phyloP scores from a whole-genome alignment of 2,113 vertebrate species.

The Manacus vitellinus region DNA sequence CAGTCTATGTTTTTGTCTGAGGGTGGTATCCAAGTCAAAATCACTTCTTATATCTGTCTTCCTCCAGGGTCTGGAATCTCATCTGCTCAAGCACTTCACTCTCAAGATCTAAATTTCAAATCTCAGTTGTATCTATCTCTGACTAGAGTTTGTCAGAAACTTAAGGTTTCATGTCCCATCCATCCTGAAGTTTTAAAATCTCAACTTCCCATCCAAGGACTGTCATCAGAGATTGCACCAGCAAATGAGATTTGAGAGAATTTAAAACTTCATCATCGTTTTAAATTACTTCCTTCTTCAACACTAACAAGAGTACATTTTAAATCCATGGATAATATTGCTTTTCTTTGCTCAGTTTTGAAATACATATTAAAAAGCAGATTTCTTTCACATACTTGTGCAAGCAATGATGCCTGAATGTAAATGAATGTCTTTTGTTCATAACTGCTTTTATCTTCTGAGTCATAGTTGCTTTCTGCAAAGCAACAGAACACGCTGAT shows the following conservation, averaged over 20 bases:
- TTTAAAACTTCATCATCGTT: neutral
- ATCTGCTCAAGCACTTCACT: neutral
- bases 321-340: neutral
- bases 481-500: neutral
- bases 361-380: neutral
- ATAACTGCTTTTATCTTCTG: neutral
- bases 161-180: neutral
- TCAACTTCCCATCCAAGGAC: neutral
- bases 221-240: neutral
- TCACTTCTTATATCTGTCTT: neutral
- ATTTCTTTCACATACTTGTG: neutral
- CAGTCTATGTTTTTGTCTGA: neutral
- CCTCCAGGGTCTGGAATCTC: neutral
- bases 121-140: neutral
- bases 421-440: conserved; percentile 6
- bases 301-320: neutral
- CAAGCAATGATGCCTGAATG: neutral
- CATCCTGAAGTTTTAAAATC: neutral
- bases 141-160: neutral
- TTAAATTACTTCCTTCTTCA: neutral
- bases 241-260: neutral
- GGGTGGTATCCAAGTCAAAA: neutral
- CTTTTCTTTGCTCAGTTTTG: neutral
- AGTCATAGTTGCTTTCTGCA: neutral
- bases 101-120: neutral